Conservation (phyloP, 2,113 vertebrate genomes). For the Thymallus thymallus region DNA sequence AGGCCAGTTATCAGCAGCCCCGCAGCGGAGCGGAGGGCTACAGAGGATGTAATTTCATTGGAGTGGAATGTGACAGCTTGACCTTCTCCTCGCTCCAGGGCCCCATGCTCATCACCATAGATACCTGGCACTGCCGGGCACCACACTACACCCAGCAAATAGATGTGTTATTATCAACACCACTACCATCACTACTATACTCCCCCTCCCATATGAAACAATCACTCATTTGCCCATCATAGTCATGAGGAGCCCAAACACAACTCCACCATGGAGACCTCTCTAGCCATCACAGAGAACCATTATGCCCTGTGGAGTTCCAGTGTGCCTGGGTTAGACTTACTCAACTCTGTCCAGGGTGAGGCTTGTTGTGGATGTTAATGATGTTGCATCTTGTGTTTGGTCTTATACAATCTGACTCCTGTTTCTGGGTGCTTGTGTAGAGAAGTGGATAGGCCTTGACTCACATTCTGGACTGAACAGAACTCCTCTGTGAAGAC, state of each 20-base stretch:
- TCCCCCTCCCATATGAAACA: constrained; percentile 12
- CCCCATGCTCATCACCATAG: constrained; percentile 50
- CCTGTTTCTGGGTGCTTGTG: not conserved
- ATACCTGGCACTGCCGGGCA: constrained; percentile 32
- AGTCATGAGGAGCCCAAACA: not conserved
- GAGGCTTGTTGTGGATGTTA: not conserved
- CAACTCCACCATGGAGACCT: not conserved
- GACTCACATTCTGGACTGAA: not conserved
- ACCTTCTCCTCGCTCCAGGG: constrained; percentile 57
- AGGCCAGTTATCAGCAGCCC: constrained; percentile 1
- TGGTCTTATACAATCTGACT: not conserved
- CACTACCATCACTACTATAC: not conserved
- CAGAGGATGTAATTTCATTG: constrained; percentile 31
- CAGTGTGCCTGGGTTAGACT: not conserved
- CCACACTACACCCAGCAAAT: constrained; percentile 35
- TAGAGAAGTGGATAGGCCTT: constrained; percentile 23
- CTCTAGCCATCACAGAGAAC: not conserved
- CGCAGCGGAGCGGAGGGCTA: not conserved
- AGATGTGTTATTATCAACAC: constrained; percentile 11
- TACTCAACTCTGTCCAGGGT: not conserved
- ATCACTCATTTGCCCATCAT: constrained; percentile 3
- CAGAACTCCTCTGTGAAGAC: not conserved
- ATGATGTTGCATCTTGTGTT: not conserved
- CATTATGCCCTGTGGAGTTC: not conserved
- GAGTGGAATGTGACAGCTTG: constrained; percentile 47